Evolutionary conservation across 2,888 invertebrate species (phyloP).

Genomic region (Holacanthella duospinosa): DNA sequence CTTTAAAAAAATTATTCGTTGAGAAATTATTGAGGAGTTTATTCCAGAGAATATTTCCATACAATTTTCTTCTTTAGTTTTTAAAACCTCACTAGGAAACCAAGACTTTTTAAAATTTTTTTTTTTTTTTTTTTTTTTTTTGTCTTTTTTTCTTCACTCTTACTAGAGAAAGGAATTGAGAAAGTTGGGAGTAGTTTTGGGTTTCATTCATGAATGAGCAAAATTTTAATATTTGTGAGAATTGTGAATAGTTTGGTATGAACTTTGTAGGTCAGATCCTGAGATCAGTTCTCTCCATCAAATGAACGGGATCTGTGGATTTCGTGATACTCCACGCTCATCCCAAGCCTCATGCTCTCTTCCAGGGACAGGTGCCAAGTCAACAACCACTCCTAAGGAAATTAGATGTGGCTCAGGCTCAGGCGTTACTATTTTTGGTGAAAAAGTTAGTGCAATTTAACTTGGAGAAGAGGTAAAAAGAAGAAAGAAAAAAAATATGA

Average conservation of each 20-base stretch:
- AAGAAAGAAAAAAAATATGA: background rate
- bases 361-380: constrained; percentile 35
- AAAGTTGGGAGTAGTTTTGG: constrained; percentile 2
- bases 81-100: too few relatives aligned
- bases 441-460: constrained; percentile 38
- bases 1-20: too few relatives aligned
- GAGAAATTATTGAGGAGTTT: too few relatives aligned
- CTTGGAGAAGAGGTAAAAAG: background rate
- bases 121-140: background rate
- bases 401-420: constrained; percentile 38
- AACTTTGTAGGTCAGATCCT: constrained; percentile 32
- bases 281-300: constrained; percentile 37
- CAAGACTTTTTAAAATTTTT: background rate
- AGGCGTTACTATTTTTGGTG: constrained; percentile 33
- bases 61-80: too few relatives aligned
- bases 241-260: background rate
- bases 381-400: constrained; percentile 34
- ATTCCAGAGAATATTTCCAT: too few relatives aligned
- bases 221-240: constrained; percentile 8
- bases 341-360: constrained; percentile 42
- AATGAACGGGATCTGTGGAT: constrained; percentile 37
- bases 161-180: too few relatives aligned
- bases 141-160: background rate
- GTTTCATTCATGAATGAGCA: constrained; percentile 6
- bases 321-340: constrained; percentile 33